Evolutionary conservation across 1,140 invertebrate genomes (phyloP).

Genomic region (Drosophila navojoa): DNA sequence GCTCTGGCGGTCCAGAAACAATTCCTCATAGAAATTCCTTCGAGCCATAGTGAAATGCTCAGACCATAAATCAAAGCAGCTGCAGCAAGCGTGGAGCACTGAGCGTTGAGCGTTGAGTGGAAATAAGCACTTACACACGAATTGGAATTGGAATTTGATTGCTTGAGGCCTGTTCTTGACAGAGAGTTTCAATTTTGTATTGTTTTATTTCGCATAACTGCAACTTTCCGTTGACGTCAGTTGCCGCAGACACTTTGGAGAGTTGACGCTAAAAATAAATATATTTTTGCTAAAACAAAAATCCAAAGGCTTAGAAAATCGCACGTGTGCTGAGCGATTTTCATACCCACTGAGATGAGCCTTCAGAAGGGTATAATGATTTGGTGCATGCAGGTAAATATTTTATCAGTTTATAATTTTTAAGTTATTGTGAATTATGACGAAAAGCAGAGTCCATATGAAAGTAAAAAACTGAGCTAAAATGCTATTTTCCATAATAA

Average conservation of each 20-base stretch:
- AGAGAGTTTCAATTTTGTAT: background rate
- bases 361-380: too few relatives aligned
- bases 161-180: conserved; percentile 1
- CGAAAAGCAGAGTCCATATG: too few relatives aligned
- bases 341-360: too few relatives aligned
- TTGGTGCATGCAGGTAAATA: too few relatives aligned
- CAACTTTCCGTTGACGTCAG: conserved; percentile 1
- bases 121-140: background rate
- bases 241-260: background rate
- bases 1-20: conserved; percentile 15
- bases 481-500: too few relatives aligned
- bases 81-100: background rate
- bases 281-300: background rate
- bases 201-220: background rate
- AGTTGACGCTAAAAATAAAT: background rate
- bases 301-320: background rate
- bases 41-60: conserved; percentile 4
- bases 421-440: too few relatives aligned
- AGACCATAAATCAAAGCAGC: conserved; percentile 45
- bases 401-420: too few relatives aligned
- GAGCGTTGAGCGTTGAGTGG: background rate
- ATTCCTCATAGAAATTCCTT: conserved; percentile 27
- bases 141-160: background rate
- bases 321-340: background rate
- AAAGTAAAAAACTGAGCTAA: too few relatives aligned